phyloP scores from a whole-genome alignment of 1,140 invertebrate species.

The Cydia amplana region DNA sequence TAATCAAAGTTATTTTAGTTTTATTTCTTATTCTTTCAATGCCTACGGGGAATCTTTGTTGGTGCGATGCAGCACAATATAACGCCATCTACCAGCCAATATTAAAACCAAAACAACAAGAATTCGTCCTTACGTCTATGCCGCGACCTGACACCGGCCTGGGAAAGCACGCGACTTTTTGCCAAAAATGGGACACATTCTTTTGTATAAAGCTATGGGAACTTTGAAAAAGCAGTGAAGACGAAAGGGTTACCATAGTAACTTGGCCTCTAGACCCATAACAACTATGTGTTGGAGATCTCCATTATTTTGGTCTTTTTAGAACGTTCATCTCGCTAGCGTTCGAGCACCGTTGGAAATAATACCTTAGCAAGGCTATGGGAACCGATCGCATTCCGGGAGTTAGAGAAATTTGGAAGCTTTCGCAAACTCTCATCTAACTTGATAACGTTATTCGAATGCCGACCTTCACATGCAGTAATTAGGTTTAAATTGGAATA shows the following conservation, averaged over 20 bases:
- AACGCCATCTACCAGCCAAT: neutral
- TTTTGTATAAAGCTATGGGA: constrained; percentile 66
- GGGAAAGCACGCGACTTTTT: constrained; percentile 71
- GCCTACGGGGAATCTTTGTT: neutral
- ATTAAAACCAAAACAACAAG: neutral
- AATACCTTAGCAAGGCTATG: constrained; percentile 55
- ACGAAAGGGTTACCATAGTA: neutral
- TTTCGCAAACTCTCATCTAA: neutral
- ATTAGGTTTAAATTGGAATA: neutral
- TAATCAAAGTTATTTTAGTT: neutral
- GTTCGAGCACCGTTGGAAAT: neutral
- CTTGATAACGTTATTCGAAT: neutral
- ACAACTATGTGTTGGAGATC: neutral
- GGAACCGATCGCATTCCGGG: constrained; percentile 67
- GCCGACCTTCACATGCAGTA: neutral
- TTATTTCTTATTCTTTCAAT: neutral
- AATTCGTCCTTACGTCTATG: constrained; percentile 40
- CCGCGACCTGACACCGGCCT: constrained; percentile 50
- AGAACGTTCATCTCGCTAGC: neutral
- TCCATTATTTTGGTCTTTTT: neutral
- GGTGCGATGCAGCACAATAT: neutral
- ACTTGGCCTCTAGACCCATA: neutral
- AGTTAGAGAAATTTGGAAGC: constrained; percentile 56
- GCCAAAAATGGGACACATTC: constrained; percentile 59
- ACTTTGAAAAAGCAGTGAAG: constrained; percentile 35